These are phyloP conservation scores for Acestrorhynchus altus DNA, from an alignment of 2,797 vertebrate species.

Conservation along the genomic window DNA sequence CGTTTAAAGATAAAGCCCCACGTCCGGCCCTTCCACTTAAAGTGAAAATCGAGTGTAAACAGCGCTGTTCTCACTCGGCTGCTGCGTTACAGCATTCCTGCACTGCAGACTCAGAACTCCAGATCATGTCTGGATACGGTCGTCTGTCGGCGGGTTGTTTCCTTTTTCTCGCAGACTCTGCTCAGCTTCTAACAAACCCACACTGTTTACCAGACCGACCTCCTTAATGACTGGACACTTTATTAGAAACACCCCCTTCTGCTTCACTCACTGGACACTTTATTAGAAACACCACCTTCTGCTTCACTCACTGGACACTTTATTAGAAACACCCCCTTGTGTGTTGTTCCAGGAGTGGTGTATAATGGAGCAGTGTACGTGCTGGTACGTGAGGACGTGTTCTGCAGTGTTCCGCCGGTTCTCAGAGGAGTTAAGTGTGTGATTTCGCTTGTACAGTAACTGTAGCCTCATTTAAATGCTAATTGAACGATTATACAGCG, in stretches of 20 bases:
- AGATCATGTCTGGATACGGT: conserved; percentile 2
- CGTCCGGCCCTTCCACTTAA: conserved; percentile 19
- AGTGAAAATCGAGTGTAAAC: conserved; percentile 11
- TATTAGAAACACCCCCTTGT: too few relatives aligned
- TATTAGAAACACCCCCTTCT: too few relatives aligned
- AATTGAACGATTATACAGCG: neutral
- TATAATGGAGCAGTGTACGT: too few relatives aligned
- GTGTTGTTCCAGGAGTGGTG: too few relatives aligned
- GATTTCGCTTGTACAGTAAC: neutral
- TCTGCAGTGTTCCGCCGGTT: neutral
- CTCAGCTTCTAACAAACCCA: conserved; percentile 12
- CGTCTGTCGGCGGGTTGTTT: neutral
- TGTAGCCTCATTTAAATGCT: neutral
- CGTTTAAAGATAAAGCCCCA: conserved; percentile 33
- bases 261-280: neutral
- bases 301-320: neutral
- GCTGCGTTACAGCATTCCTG: neutral
- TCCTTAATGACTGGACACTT: conserved; percentile 2
- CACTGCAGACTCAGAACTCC: neutral
- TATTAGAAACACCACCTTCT: neutral
- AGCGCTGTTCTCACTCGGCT: neutral
- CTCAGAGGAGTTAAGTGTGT: neutral
- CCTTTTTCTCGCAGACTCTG: conserved; percentile 3
- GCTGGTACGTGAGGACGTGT: too few relatives aligned
- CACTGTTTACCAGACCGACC: conserved; percentile 17